phyloP scores from a whole-genome alignment of 2,888 invertebrate genomes.

The Nomada hirtipes region DNA sequence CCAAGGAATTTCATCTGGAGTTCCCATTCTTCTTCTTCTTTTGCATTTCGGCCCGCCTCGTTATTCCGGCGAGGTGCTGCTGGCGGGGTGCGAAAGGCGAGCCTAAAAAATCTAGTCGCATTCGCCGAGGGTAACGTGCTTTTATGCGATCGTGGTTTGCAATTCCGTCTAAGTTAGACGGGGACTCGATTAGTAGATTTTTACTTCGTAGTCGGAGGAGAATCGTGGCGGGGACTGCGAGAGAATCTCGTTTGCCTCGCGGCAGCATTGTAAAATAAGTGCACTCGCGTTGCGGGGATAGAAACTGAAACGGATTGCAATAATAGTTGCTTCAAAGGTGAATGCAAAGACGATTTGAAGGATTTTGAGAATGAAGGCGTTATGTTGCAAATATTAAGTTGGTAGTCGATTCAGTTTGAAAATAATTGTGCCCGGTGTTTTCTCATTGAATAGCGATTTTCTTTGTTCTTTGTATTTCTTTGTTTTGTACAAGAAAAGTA shows the following conservation, averaged over 20 bases:
- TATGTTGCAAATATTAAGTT: too few relatives aligned
- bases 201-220: background rate
- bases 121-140: constrained; percentile 14
- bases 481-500: too few relatives aligned
- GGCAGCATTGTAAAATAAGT: background rate
- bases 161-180: constrained; percentile 15
- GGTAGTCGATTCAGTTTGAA: too few relatives aligned
- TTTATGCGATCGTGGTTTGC: background rate
- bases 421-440: too few relatives aligned
- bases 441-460: too few relatives aligned
- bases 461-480: too few relatives aligned
- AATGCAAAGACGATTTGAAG: background rate
- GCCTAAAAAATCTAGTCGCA: constrained; percentile 19
- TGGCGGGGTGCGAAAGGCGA: constrained; percentile 33
- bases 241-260: background rate
- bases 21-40: constrained; percentile 28
- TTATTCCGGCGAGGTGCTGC: constrained; percentile 45
- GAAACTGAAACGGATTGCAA: background rate
- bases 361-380: background rate
- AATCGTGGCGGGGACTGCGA: background rate
- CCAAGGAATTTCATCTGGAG: constrained; percentile 34
- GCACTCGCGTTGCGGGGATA: background rate
- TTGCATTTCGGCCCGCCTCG: constrained; percentile 35
- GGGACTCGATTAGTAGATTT: constrained; percentile 38
- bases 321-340: background rate